Evolutionary conservation across 2,797 vertebrate genomes (phyloP), one percentile per base, ranked within the genome.

Genomic region (Picus viridis): DNA sequence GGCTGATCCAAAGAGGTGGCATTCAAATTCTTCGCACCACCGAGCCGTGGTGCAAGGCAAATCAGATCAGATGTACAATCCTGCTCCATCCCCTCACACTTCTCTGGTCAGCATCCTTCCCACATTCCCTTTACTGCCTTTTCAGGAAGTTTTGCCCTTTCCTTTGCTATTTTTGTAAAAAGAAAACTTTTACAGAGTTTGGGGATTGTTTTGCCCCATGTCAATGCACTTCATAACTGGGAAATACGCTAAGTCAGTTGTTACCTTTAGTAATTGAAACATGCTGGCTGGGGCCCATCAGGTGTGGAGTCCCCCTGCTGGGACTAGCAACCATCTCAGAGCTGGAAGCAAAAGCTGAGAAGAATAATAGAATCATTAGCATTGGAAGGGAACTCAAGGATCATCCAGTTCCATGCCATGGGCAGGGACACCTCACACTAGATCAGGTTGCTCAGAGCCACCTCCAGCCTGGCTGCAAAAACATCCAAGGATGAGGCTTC

Each of bases 161-260:
- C 17, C 15, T 27, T 74, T 65, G 16, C 7, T 65, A 34, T 80
- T 94, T 81, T 43, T 77, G 23, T 70, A 53, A 59, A 86, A 84
- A 9, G 12, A 68, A 81, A 94, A 80, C 29, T 91, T 92, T 49
- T 58, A 34, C 20, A 16, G 61, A 76, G 54, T 85, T 86, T 3
- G 1, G 11, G 16, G 12, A 22, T 91, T 94, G 34, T 90, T 94
- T 95, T 36, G 53, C 16, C 5, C 59, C 49, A 56, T 8, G 8
- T 36, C 34, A 86, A 77, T 93, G 32, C 71, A 63, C 47, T 86
- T 75, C 39, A 39, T 96, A 96, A 94, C 76, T 95, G 89, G 86
- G 65, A 96, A 94, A 93, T 12, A n/a, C 93, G 79, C 88, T 91
- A 90, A 92, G 81, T 76, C 59, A 54, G 8, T 54, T 56, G 36